These are phyloP conservation scores for Arenaria interpres DNA, from an alignment of 2,113 vertebrate genomes.

Conservation along the genomic window DNA sequence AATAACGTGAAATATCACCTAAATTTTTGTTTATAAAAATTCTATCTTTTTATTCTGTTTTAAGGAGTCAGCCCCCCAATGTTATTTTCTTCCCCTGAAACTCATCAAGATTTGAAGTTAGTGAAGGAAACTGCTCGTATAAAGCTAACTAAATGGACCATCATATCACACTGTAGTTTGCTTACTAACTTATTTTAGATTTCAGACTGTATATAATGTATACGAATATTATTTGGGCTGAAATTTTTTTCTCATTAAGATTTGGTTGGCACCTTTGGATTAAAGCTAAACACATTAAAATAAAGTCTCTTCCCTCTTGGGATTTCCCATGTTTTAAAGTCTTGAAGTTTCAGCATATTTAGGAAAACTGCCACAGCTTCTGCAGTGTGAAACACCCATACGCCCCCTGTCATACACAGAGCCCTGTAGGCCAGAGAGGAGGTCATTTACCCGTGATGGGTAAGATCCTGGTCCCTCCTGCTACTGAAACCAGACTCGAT, in stretches of 20 bases:
- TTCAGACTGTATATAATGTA: background rate
- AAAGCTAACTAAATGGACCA: background rate
- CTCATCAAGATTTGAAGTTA: background rate
- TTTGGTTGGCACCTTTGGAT: background rate
- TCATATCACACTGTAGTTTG: background rate
- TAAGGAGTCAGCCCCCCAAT: background rate
- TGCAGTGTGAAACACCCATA: background rate
- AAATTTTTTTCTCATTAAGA: background rate
- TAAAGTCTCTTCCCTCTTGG: background rate
- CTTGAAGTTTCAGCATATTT: background rate
- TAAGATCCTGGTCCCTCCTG: background rate
- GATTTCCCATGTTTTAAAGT: background rate
- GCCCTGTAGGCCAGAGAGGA: background rate
- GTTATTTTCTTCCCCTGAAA: background rate
- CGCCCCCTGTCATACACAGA: accelerated
- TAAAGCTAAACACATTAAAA: background rate
- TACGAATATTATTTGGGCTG: background rate
- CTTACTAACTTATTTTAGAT: background rate
- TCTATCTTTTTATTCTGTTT: background rate
- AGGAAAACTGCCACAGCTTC: background rate
- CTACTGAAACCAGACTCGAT: background rate
- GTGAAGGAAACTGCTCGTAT: background rate
- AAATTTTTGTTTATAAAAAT: background rate
- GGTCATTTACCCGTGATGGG: accelerated
- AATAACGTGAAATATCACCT: background rate